phyloP scores from a whole-genome alignment of 2,113 vertebrate genomes.

The Drymodes brunneopygia region DNA sequence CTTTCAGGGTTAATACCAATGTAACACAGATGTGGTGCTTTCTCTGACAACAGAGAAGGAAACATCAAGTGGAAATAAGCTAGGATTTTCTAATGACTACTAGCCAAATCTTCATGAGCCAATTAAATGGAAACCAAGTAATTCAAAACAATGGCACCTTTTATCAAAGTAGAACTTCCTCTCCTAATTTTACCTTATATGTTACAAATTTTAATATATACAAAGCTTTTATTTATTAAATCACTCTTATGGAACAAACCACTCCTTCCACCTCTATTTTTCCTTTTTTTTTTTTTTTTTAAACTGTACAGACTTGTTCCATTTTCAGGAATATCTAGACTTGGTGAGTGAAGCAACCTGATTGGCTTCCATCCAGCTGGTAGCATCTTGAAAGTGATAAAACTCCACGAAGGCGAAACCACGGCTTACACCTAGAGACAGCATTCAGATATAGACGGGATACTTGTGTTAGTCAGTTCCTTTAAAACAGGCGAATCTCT shows the following conservation, averaged over 20 bases:
- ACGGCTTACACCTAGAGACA: conserved; percentile 99
- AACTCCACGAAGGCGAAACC: conserved; percentile 99
- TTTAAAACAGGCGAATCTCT: conserved; percentile 99
- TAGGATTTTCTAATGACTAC: background rate
- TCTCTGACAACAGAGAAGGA: background rate
- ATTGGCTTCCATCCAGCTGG: conserved; percentile 99
- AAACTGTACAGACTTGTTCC: conserved; percentile 85
- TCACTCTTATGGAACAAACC: conserved; percentile 76
- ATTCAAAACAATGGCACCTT: background rate
- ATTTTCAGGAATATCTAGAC: conserved; percentile 91
- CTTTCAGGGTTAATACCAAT: background rate
- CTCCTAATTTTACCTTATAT: background rate
- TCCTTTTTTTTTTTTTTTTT: conserved; percentile 65
- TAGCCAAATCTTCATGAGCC: background rate
- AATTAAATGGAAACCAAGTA: background rate
- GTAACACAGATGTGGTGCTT: background rate
- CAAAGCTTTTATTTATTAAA: conserved; percentile 72
- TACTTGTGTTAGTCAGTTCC: conserved; percentile 99
- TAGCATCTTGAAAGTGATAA: conserved; percentile 99
- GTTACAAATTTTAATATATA: conserved; percentile 77
- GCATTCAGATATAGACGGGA: conserved; percentile 99
- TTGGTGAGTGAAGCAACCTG: conserved; percentile 99
- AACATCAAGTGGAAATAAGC: background rate
- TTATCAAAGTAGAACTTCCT: background rate
- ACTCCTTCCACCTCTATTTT: conserved; percentile 73